Conservation (phyloP, 2,888 invertebrate genomes). For the Sialis lutaria region DNA sequence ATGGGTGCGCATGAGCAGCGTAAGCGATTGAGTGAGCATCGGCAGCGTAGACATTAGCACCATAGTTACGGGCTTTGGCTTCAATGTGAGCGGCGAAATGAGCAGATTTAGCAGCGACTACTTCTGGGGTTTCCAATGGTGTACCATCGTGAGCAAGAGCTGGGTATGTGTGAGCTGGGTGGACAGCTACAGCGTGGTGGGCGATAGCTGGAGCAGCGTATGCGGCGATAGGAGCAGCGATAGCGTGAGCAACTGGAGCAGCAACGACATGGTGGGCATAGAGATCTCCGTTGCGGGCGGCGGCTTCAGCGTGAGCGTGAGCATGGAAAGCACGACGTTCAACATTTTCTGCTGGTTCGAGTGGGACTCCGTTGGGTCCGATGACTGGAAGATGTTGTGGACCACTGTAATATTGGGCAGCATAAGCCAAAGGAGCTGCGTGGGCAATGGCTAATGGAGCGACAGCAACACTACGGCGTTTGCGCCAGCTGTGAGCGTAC, state of each 20-base stretch:
- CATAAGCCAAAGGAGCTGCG: not conserved
- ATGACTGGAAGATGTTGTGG: constrained; percentile 3
- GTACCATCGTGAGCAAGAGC: constrained; percentile 4
- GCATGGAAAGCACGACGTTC: not conserved
- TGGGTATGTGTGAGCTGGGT: not conserved
- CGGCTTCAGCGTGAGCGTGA: not conserved
- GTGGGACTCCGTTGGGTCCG: constrained; percentile 6
- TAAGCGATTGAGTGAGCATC: too few species aligned
- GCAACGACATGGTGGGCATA: too few species aligned
- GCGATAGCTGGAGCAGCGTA: constrained; percentile 12
- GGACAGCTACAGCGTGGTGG: constrained; percentile 13
- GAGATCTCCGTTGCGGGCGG: not conserved
- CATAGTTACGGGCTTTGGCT: constrained; percentile 34
- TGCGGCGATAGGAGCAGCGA: not conserved
- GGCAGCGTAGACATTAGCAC: constrained; percentile 22
- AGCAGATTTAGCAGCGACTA: constrained; percentile 5
- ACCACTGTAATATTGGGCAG: constrained; percentile 9
- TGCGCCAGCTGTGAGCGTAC: constrained; percentile 18
- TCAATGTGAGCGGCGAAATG: constrained; percentile 15
- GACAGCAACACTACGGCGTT: not conserved
- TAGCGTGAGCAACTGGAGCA: not conserved
- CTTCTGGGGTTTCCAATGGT: constrained; percentile 5
- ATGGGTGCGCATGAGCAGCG: too few species aligned
- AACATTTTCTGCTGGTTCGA: constrained; percentile 4
- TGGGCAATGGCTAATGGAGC: not conserved